Evolutionary conservation across 2,888 invertebrate genomes (phyloP), one percentile per base, ranked within the genome.

Genomic region (Drosophila merina): DNA sequence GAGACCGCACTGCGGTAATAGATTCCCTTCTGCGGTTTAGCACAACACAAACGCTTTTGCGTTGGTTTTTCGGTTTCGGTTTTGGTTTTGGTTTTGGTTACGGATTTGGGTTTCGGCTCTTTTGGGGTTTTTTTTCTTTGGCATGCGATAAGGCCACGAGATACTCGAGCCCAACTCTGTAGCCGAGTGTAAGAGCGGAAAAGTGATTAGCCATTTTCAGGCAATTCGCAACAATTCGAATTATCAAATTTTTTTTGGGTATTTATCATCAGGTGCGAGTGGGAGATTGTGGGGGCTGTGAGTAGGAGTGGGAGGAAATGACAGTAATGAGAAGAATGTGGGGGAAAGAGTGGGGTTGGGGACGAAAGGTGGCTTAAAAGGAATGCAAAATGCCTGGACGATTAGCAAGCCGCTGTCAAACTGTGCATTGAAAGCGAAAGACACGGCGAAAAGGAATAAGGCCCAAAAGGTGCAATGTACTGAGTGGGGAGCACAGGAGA

Each of bases 361-460:
- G 57, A 55, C 45, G 57, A 45, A 45, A 20, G 49, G 48, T 38
- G 25, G 12, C 14, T 14, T 9, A 31, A 31, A 31, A 38, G 40
- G 60, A 52, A 85, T 87, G 80, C 79, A 82, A 82, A 79, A 82
- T 82, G 71, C 82, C 78, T 67, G 71, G 64, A 63, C 82, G 82
- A 82, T 82, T 82, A 82, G 88, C 82, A 87, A 82, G 78, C 67
- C 78, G 62, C 85, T 82, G 82, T 88, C 87, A 88, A 84, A 82
- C 88, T 78, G 87, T 78, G 87, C 87, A 80, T 71, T 58, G 87
- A 86, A 80, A 86, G 79, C 88, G 86, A 86, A 74, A 83, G 38
- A 86, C 51, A 51, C 50, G 57, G 51, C 49, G 56, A 69, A 69
- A 74, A 47, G 67, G 50, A 66, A 70, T 31, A 50, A 45, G 71